A percentile compares a stretch with the other conserved stretches of the same genome.
Evolutionary conservation across 2,113 vertebrate species (phyloP).

Genomic region (Sterrhoptilus dennistouni): DNA sequence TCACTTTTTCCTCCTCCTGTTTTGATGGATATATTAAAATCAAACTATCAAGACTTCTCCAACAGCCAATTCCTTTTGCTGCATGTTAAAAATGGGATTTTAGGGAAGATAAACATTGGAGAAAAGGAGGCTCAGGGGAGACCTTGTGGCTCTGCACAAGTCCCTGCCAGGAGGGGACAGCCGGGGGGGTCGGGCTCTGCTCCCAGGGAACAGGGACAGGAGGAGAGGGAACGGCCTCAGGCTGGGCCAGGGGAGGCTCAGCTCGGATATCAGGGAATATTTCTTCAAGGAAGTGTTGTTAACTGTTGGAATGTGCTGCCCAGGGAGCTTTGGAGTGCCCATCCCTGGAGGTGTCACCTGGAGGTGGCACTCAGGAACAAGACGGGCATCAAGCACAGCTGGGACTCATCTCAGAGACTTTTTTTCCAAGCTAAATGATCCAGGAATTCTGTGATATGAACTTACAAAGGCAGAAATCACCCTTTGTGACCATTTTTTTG

Average conservation of each 20-base stretch:
- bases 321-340: background rate
- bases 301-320: background rate
- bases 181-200: background rate
- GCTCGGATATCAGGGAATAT: background rate
- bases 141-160: background rate
- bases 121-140: background rate
- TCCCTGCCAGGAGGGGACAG: background rate
- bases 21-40: background rate
- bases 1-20: background rate
- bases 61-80: background rate
- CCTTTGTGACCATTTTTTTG: background rate
- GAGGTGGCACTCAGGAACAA: background rate
- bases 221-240: background rate
- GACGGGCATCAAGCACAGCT: rapidly evolving
- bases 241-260: background rate
- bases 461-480: background rate
- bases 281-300: no score
- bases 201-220: background rate
- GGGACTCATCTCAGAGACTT: background rate
- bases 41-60: background rate
- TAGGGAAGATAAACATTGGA: background rate
- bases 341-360: background rate
- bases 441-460: background rate
- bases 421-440: background rate
- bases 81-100: background rate